These are phyloP conservation scores for Lepus americanus DNA, from an alignment of 2,113 vertebrate genomes.

Conservation along the genomic window DNA sequence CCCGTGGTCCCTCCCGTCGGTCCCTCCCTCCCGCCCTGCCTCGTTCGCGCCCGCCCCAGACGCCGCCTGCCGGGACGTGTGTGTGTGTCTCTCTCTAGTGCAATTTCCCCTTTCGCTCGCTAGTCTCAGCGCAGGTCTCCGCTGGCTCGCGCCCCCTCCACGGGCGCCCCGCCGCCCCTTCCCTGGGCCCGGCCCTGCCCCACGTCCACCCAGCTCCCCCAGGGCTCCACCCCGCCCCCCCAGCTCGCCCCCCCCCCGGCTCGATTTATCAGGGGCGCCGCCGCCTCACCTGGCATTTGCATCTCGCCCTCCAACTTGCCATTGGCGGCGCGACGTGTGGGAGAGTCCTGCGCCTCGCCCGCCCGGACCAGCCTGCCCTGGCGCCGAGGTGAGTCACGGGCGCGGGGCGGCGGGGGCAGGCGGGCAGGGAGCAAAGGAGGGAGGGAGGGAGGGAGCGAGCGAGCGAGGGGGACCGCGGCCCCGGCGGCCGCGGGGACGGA, in stretches of 20 bases:
- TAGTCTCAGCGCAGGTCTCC: slow-evolving; percentile 30
- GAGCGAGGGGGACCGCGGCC: slow-evolving; percentile 55
- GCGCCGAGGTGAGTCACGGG: slow-evolving; percentile 82
- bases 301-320: slow-evolving; percentile 78
- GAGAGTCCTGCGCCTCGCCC: slow-evolving; percentile 74
- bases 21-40: slow-evolving; percentile 77
- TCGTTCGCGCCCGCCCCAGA: slow-evolving; percentile 77
- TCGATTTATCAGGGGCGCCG: slow-evolving; percentile 13
- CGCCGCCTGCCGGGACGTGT: slow-evolving; percentile 75
- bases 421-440: slow-evolving; percentile 44
- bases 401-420: slow-evolving; percentile 72
- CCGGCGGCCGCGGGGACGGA: slow-evolving; percentile 67
- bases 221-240: background rate
- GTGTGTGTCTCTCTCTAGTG: slow-evolving; percentile 51
- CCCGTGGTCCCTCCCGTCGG: slow-evolving; percentile 77
- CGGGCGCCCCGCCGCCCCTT: slow-evolving; percentile 41
- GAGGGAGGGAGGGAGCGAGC: background rate
- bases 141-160: slow-evolving; percentile 39
- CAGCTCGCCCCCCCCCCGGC: background rate
- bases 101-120: slow-evolving; percentile 76
- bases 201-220: background rate
- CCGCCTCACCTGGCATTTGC: slow-evolving; percentile 78
- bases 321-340: slow-evolving; percentile 77
- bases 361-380: slow-evolving; percentile 79
- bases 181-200: background rate